phyloP scores from a whole-genome alignment of 2,113 vertebrate genomes.

The rabbit (Oryctolagus cuniculus) region mOryCun1.1 NC_091453.1:99891501-99892000 shows the following conservation, averaged over 20 bases:
- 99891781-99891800: background rate
- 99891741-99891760: background rate
- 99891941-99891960: background rate
- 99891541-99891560: too few species aligned
- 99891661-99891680: conserved; percentile 14
- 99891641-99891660: conserved; percentile 38
- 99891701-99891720: conserved; percentile 6
- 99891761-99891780: background rate
- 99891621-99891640: background rate
- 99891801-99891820: background rate
- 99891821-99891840: background rate
- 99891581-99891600: too few species aligned
- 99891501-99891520: too few species aligned
- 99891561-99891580: too few species aligned
- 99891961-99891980: background rate
- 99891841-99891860: background rate
- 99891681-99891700: conserved; percentile 12
- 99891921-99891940: background rate
- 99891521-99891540: too few species aligned
- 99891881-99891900: background rate
- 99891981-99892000: background rate
- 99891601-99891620: too few species aligned
- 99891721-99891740: background rate
- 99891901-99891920: background rate
- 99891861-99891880: background rate